Conservation (phyloP, 2,113 vertebrate genomes). For the Copsychus sechellarum region DNA sequence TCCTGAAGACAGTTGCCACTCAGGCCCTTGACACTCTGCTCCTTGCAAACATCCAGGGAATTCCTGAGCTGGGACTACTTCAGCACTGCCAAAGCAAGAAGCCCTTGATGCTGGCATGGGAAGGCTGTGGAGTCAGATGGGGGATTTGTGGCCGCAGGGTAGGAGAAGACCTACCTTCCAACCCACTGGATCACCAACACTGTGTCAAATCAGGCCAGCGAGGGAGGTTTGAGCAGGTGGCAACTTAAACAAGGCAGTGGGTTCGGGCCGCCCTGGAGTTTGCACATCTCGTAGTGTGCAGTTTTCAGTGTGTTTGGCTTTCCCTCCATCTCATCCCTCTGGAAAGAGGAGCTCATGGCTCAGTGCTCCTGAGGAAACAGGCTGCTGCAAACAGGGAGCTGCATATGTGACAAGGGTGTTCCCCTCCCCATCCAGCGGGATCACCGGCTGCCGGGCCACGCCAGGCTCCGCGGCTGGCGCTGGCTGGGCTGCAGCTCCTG, state of each 20-base stretch:
- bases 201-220: accelerated
- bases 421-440: background rate
- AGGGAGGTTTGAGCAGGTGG: background rate
- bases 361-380: background rate
- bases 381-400: background rate
- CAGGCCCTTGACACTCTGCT: accelerated
- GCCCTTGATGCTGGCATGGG: background rate
- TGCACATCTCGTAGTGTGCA: accelerated
- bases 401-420: accelerated
- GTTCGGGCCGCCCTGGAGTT: background rate
- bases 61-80: background rate
- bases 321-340: background rate
- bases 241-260: accelerated
- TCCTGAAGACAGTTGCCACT: background rate
- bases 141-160: background rate
- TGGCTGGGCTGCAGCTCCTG: background rate
- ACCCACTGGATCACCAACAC: background rate
- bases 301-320: background rate
- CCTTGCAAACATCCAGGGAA: background rate
- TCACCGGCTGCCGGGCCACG: accelerated
- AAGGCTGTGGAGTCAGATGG: background rate
- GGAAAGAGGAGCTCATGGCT: accelerated
- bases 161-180: background rate
- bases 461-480: background rate
- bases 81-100: accelerated